Evolutionary conservation across 1,140 invertebrate species (phyloP).

Genomic region (Orius laevigatus): DNA sequence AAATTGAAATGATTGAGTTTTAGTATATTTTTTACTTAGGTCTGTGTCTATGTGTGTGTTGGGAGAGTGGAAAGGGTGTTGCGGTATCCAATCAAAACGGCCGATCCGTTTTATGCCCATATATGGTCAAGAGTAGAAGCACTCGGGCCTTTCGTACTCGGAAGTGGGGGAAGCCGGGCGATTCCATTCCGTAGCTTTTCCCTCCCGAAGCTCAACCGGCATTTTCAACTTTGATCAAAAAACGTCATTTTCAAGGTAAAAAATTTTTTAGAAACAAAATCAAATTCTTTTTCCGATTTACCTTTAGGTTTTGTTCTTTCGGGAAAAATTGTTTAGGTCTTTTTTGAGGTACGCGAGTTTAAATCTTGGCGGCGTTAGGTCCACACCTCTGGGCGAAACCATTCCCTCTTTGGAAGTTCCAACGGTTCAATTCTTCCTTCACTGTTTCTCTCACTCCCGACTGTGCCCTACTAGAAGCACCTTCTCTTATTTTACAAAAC

Average conservation of each 20-base stretch:
- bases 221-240: conserved; percentile 9
- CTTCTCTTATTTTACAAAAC: no score
- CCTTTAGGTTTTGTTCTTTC: neutral
- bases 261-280: neutral
- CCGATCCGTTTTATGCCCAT: conserved; percentile 54
- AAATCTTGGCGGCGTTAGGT: neutral
- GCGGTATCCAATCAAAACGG: conserved; percentile 38
- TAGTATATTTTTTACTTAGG: no score
- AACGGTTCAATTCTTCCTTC: no score
- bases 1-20: no score
- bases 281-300: neutral
- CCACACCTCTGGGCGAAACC: neutral
- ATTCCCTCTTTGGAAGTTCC: neutral
- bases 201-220: conserved; percentile 12
- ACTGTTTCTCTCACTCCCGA: no score
- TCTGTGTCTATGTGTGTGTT: no score
- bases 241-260: neutral
- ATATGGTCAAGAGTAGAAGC: conserved; percentile 51
- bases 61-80: no score
- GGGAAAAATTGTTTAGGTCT: conserved; percentile 1
- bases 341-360: neutral
- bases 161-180: conserved; percentile 26
- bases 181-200: conserved; percentile 26
- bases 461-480: no score
- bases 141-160: conserved; percentile 22